Evolutionary conservation across 2,113 vertebrate genomes (phyloP).

Genomic region (Thalassarche chlororhynchos): DNA sequence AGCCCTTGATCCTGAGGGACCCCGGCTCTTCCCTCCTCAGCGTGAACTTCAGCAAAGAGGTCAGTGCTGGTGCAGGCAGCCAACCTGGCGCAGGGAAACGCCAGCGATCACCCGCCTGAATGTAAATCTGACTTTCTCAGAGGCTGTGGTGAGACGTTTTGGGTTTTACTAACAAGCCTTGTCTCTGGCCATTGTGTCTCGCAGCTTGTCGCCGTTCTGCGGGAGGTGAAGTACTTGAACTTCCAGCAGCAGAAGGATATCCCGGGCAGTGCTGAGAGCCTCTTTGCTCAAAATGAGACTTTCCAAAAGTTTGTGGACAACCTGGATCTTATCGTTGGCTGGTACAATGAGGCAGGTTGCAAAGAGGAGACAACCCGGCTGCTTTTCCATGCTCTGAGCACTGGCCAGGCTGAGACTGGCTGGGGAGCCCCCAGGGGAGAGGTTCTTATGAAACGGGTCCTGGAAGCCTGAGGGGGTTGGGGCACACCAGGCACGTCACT

Average conservation of each 20-base stretch:
- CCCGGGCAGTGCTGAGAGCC: slow-evolving; percentile 1
- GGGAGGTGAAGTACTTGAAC: slow-evolving; percentile 79
- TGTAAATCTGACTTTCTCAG: rapidly evolving
- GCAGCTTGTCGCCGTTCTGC: slow-evolving; percentile 75
- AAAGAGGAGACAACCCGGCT: rapidly evolving
- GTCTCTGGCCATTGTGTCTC: rapidly evolving
- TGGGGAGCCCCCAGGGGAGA: neutral
- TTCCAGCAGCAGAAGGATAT: slow-evolving; percentile 74
- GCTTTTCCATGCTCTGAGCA: neutral
- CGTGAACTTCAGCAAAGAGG: slow-evolving; percentile 80
- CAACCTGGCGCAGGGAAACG: neutral
- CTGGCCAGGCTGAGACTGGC: neutral
- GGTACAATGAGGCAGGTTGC: slow-evolving; percentile 80
- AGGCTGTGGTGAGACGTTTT: neutral
- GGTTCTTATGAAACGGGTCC: rapidly evolving
- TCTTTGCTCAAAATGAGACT: slow-evolving; percentile 72
- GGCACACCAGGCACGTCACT: rapidly evolving
- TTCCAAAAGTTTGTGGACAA: slow-evolving; percentile 76
- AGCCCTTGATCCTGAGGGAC: slow-evolving; percentile 73
- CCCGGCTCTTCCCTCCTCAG: neutral
- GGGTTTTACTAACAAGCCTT: neutral
- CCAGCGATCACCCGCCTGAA: rapidly evolving
- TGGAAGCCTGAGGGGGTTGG: rapidly evolving
- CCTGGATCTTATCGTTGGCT: slow-evolving; percentile 77
- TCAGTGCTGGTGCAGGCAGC: neutral